Base-by-base conservation (phyloP, 1,140 invertebrate species). In the Trichomalopsis sarcophagae region DNA sequence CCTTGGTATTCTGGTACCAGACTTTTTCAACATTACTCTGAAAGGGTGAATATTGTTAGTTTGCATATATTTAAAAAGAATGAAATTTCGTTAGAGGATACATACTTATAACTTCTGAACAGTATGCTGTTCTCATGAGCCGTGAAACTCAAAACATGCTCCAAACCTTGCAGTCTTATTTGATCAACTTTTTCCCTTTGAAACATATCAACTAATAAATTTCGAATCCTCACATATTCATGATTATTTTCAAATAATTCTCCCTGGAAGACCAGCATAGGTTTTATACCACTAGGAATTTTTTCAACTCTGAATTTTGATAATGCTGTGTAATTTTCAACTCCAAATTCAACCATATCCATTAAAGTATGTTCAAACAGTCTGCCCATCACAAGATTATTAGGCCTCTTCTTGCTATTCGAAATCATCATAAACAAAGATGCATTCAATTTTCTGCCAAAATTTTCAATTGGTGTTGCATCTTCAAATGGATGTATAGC, bases 341-440 rank as follows among this genome's bases (percentile, higher is more conserved):
- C 94, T 30, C 97, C 97, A 86, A 99, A 95, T 94, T 99, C 99
- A 88, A 98, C 95, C 98, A 99, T 99, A 91, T 99, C 99, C 68
- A 99, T 93, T 40, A 99, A 91, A 75, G 97, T 96, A 89, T 97
- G 95, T 93, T 99, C 97, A 93, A 96, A 99, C 88, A 97, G 96
- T 87, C 99, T 94, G 3, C 97, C 98, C 84, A 99, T 92, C 50
- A 99, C 93, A 73, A 99, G 91, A 94, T 99, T 99, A 90, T 99
- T 95, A 2, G 99, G 98, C 30, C 98, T 94, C 92, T 99, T 99
- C 93, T 99, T 99, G 79, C 95, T 97, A 87, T 98, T 96, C n/a
- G 96, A 97, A 27, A 96, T 97, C 91, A 99, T 97, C 81, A 97
- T 94, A 94, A 99, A 99, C 40, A 99, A 91, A 2, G 98, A 95